A percentile compares a stretch with the other conserved stretches of the same genome.
These are phyloP conservation scores for Corvus hawaiiensis DNA, from an alignment of 2,113 vertebrate genomes.

Conservation along the genomic window DNA sequence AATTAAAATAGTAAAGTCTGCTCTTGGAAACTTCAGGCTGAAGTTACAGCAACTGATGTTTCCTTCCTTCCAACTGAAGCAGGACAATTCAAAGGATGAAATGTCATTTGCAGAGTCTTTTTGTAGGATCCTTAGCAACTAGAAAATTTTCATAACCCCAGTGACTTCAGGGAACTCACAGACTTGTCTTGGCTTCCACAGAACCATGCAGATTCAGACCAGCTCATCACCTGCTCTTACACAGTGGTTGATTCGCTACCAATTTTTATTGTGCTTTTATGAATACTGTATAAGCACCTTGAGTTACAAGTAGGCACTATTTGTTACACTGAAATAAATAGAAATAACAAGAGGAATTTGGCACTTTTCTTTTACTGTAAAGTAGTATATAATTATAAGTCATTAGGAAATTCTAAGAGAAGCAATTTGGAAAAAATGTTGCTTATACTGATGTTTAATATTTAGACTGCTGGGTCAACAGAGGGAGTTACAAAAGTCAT, in stretches of 20 bases:
- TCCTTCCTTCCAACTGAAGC: neutral
- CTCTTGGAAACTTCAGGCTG: neutral
- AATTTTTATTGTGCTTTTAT: conserved; percentile 12
- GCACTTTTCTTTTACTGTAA: conserved; percentile 45
- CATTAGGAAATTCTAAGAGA: conserved; percentile 54
- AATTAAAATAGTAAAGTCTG: neutral
- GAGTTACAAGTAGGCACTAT: neutral
- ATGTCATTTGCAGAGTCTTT: neutral
- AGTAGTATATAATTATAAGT: conserved; percentile 42
- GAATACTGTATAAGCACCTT: neutral
- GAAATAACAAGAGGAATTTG: conserved; percentile 53
- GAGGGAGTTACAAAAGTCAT: conserved; percentile 63
- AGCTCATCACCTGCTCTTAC: neutral
- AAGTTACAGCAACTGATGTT: neutral
- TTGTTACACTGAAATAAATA: conserved; percentile 26
- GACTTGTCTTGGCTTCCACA: neutral
- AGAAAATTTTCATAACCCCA: neutral
- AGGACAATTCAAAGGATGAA: neutral
- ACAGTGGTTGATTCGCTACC: neutral
- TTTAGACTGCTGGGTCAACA: conserved; percentile 67
- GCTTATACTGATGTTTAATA: conserved; percentile 71
- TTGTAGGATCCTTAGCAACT: neutral
- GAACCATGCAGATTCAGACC: neutral
- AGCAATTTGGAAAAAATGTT: conserved; percentile 67
- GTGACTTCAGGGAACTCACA: neutral